Evolutionary conservation across 2,888 invertebrate species (phyloP).

Genomic region (Monopis laevigella): DNA sequence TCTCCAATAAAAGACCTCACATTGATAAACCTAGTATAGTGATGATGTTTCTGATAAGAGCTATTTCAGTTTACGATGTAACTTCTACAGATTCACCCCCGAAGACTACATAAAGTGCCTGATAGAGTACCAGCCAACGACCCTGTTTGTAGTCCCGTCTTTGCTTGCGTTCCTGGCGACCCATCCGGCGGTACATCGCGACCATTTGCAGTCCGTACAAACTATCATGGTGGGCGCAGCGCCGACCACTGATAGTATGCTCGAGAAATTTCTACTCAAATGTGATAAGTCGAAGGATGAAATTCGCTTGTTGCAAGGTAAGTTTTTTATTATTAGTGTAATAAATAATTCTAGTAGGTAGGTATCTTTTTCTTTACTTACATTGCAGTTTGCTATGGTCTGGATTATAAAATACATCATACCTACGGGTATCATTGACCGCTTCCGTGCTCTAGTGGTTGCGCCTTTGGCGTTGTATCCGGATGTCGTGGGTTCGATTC

Average conservation of each 20-base stretch:
- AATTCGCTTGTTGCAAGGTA: conserved; percentile 54
- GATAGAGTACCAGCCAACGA: conserved; percentile 67
- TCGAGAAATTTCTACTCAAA: conserved; percentile 71
- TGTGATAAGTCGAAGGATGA: conserved; percentile 60
- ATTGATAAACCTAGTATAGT: too few relatives aligned
- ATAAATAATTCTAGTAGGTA: too few relatives aligned
- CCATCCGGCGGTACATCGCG: conserved; percentile 73
- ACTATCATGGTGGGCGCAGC: conserved; percentile 79
- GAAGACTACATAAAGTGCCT: conserved; percentile 75
- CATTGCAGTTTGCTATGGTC: too few relatives aligned
- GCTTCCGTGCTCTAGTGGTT: too few relatives aligned
- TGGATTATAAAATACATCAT: neutral
- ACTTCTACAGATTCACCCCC: conserved; percentile 73
- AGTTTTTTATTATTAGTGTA: neutral
- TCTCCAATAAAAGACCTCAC: too few relatives aligned
- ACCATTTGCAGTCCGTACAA: conserved; percentile 71
- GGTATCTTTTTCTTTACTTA: too few relatives aligned
- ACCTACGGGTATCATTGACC: neutral
- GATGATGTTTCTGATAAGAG: too few relatives aligned
- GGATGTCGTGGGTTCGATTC: too few relatives aligned
- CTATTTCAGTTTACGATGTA: too few relatives aligned
- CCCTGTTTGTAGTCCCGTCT: conserved; percentile 80
- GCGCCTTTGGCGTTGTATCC: too few relatives aligned
- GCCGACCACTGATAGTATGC: conserved; percentile 71
- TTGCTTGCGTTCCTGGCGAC: conserved; percentile 78